phyloP scores from a whole-genome alignment of 2,888 invertebrate species.

The Agrochola circellaris region DNA sequence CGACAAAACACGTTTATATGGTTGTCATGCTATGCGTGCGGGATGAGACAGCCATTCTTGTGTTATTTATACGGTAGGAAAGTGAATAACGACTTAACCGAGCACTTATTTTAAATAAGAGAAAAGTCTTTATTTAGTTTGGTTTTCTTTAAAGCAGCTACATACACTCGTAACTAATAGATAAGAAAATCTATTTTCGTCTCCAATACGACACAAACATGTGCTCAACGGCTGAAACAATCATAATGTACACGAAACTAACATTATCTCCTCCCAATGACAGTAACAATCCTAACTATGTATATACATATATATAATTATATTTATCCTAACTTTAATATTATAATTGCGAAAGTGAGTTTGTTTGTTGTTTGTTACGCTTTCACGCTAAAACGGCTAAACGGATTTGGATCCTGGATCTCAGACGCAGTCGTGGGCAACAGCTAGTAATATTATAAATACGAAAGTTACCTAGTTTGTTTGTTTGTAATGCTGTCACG shows the following conservation, averaged over 20 bases:
- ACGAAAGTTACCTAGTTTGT: no score
- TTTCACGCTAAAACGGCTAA: no score
- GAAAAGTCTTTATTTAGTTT: neutral
- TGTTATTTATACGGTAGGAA: neutral
- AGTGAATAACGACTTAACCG: neutral
- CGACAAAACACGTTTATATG: no score
- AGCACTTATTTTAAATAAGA: neutral
- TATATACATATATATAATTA: no score
- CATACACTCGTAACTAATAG: conserved; percentile 12
- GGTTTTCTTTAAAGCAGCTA: neutral
- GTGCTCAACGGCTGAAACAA: conserved; percentile 21
- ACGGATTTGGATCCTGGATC: no score
- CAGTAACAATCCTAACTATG: neutral
- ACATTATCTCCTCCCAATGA: neutral
- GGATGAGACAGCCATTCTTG: neutral
- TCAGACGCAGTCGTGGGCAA: no score
- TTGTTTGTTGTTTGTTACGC: no score
- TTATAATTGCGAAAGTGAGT: no score
- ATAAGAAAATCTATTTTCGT: conserved; percentile 36
- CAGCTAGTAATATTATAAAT: no score
- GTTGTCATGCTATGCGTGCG: no score
- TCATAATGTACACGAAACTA: conserved; percentile 10
- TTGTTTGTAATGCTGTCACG: no score
- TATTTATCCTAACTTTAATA: no score
- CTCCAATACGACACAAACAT: conserved; percentile 11